phyloP scores from a whole-genome alignment of 2,797 vertebrate species.

The Glossophaga mutica region DNA sequence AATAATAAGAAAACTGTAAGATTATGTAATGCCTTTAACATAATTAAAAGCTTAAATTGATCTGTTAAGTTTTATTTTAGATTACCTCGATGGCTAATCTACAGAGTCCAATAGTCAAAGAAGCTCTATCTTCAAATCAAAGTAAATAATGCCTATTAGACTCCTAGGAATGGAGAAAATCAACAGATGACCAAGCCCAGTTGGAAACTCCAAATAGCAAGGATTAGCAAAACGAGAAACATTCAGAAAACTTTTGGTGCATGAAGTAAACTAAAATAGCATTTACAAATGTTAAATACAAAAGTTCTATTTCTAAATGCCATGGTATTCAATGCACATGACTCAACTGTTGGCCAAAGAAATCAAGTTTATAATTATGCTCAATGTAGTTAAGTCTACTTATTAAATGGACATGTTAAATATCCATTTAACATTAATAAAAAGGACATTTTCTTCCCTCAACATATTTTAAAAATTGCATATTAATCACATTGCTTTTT shows the following conservation, averaged over 20 bases:
- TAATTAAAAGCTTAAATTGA: slow-evolving; percentile 43
- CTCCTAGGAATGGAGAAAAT: slow-evolving; percentile 23
- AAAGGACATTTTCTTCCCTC: slow-evolving; percentile 21
- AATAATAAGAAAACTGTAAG: neutral
- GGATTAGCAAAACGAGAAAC: slow-evolving; percentile 19
- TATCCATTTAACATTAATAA: slow-evolving; percentile 40
- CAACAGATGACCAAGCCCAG: slow-evolving; percentile 47
- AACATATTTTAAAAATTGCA: neutral
- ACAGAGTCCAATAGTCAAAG: neutral
- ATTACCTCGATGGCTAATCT: slow-evolving; percentile 22
- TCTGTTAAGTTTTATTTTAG: slow-evolving; percentile 14
- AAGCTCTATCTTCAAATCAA: slow-evolving; percentile 18
- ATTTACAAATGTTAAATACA: slow-evolving; percentile 58
- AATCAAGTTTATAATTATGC: slow-evolving; percentile 53
- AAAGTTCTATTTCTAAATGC: slow-evolving; percentile 54
- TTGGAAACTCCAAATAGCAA: slow-evolving; percentile 27
- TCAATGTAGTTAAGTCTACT: neutral
- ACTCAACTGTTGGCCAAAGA: neutral
- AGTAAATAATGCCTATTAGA: neutral
- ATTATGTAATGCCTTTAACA: neutral
- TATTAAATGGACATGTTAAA: slow-evolving; percentile 43
- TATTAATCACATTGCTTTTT: slow-evolving; percentile 1
- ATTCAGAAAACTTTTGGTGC: slow-evolving; percentile 15
- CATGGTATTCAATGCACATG: slow-evolving; percentile 11
- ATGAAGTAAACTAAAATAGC: slow-evolving; percentile 32